Base-by-base conservation (phyloP, 2,888 invertebrate species). In the Euzetes globulus region DNA sequence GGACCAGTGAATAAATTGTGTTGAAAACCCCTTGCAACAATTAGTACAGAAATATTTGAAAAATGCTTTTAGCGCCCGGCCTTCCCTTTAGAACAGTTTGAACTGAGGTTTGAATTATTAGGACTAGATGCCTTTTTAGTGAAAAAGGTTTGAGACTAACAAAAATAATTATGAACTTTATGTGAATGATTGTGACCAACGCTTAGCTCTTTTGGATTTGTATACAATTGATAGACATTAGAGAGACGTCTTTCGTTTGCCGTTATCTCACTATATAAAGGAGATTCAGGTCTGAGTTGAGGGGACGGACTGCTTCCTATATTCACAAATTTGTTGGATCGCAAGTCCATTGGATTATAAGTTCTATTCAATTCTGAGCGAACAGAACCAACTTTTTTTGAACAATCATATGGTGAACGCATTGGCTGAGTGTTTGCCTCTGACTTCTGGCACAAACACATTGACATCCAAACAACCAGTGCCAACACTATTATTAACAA, bases 191-290 rank as follows among this genome's bases (percentile, higher is more conserved):
- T 22, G 15, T 60, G 29, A n/a, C 37, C 17, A 7, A 15, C 2
- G 7, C 19, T 65, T 6, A 65, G 7, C n/a, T 37, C 65, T n/a
- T 33, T 41, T 6, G n/a, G 65, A 37, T 33, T 65, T 65, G 65
- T 3, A 65, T 65, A 37, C 19, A 65, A 6, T 63, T 63, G 63
- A 29, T 63, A 63, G 15, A 65, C 65, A 65, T 65, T 65, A 7
- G 65, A 37, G n/a, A 37, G 4, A 9, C 37, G 37, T 37, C n/a
- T 65, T 11, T 65, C 65, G n/a, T 19, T 33, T n/a, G 65, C 19
- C 3, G n/a, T 65, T 17, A 65, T 11, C 19, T 65, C 65, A 13
- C 37, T 65, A 65, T 65, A 65, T 1, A 65, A n/a, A 9, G 65
- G 65, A 15, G 65, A 65, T 37, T 29, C 29, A n/a, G 65, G 37